Evolutionary conservation across 1,140 invertebrate species (phyloP).

Genomic region (Drosophila baimaii): DNA sequence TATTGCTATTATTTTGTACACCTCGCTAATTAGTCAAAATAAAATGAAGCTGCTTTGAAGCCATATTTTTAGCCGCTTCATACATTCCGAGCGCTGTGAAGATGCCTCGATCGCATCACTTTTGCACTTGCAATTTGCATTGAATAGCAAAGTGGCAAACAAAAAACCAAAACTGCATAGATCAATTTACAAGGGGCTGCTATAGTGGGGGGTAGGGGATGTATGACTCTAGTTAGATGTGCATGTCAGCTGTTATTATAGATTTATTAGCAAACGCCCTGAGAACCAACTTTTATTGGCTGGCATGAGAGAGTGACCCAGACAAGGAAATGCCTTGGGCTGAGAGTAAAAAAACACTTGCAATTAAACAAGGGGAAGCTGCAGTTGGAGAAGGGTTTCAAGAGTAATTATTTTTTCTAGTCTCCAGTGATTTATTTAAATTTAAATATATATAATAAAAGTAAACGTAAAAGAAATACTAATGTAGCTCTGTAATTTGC

Average conservation of each 20-base stretch:
- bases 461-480: neutral
- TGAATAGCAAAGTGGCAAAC: conserved; percentile 48
- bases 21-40: conserved; percentile 30
- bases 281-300: conserved; percentile 23
- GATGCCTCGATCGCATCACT: conserved; percentile 52
- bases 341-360: neutral
- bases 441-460: neutral
- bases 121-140: conserved; percentile 74
- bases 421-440: neutral
- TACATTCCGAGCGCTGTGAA: conserved; percentile 4
- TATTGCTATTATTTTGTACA: neutral
- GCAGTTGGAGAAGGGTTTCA: neutral
- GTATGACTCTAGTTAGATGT: conserved; percentile 7
- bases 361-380: neutral
- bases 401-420: neutral
- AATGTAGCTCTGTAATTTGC: neutral
- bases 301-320: conserved; percentile 9
- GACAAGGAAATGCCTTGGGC: conserved; percentile 18
- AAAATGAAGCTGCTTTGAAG: conserved; percentile 3
- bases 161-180: conserved; percentile 57
- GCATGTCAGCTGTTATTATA: conserved; percentile 39
- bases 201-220: conserved; percentile 6
- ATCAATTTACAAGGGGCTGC: conserved; percentile 68
- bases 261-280: conserved; percentile 23
- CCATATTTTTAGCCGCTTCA: conserved; percentile 28